phyloP scores from a whole-genome alignment of 2,888 invertebrate genomes.

The Eumacrocentrus americanus region DNA sequence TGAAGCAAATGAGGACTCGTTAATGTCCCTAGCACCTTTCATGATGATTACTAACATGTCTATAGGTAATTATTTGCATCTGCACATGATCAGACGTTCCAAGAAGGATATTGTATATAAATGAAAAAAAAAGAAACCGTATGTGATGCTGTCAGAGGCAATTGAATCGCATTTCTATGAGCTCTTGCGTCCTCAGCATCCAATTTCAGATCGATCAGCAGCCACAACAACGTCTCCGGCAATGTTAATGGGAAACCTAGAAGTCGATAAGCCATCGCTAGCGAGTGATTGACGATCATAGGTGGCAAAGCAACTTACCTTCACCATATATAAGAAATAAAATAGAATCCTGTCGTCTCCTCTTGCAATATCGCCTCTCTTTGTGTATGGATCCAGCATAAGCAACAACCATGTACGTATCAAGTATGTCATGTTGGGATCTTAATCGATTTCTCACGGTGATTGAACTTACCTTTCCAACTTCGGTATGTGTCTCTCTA shows the following conservation, averaged over 20 bases:
- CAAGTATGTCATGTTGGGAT: constrained; percentile 18
- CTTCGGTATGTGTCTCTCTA: no score
- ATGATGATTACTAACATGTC: no score
- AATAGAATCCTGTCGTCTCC: neutral
- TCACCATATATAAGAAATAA: no score
- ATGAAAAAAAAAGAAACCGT: neutral
- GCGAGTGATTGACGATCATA: constrained; percentile 1
- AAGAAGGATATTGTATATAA: neutral
- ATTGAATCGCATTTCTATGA: neutral
- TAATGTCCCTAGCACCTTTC: no score
- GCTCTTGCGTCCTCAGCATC: neutral
- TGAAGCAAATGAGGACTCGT: no score
- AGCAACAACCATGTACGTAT: neutral
- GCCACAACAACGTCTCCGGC: neutral
- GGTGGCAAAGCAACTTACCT: no score
- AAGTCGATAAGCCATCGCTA: constrained; percentile 1
- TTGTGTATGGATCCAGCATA: neutral
- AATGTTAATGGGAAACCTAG: neutral
- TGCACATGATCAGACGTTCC: no score
- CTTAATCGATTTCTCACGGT: constrained; percentile 20
- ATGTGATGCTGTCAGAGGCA: neutral
- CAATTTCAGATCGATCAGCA: constrained; percentile 14
- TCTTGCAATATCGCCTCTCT: neutral
- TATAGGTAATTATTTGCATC: no score
- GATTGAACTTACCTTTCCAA: constrained; percentile 17